These are phyloP conservation scores for Eospalax fontanierii DNA, from an alignment of 2,797 vertebrate genomes.

Conservation along the genomic window DNA sequence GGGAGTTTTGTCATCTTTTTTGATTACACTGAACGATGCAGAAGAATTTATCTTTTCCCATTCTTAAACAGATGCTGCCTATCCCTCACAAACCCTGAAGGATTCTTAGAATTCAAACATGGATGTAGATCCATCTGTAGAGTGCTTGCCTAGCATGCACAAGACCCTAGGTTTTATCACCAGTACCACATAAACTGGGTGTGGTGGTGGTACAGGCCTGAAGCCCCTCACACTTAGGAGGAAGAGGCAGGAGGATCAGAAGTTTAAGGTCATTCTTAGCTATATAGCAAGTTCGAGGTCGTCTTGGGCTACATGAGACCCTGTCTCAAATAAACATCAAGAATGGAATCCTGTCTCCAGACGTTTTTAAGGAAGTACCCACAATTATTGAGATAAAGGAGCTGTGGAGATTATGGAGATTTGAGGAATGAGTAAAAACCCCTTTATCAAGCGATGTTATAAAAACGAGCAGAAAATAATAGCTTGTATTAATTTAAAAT, in stretches of 20 bases:
- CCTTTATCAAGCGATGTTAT: constrained; percentile 20
- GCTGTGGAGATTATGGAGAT: not conserved
- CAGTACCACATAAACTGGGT: not conserved
- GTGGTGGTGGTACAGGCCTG: not conserved
- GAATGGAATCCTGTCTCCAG: constrained; percentile 18
- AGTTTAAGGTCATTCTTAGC: not conserved
- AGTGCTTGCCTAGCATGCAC: not conserved
- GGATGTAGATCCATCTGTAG: not conserved
- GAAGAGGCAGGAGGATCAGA: not conserved
- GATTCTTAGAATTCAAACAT: constrained; percentile 68
- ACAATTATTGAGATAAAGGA: constrained; percentile 43
- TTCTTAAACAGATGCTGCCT: constrained; percentile 38
- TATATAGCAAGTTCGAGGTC: not conserved
- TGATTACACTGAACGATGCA: not conserved
- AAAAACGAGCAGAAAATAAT: constrained; percentile 74
- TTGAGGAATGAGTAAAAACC: not conserved
- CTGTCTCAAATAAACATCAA: not conserved
- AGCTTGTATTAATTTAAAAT: constrained; percentile 12
- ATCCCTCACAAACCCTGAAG: constrained; percentile 56
- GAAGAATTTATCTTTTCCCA: not conserved
- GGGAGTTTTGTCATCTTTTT: constrained; percentile 49
- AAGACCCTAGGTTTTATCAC: not conserved
- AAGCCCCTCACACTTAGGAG: not conserved
- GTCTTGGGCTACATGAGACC: not conserved
- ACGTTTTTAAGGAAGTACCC: constrained; percentile 56